Evolutionary conservation across 2,797 vertebrate species (phyloP), one percentile per base, ranked within the genome.

Genomic region (Calcarius lapponicus): DNA sequence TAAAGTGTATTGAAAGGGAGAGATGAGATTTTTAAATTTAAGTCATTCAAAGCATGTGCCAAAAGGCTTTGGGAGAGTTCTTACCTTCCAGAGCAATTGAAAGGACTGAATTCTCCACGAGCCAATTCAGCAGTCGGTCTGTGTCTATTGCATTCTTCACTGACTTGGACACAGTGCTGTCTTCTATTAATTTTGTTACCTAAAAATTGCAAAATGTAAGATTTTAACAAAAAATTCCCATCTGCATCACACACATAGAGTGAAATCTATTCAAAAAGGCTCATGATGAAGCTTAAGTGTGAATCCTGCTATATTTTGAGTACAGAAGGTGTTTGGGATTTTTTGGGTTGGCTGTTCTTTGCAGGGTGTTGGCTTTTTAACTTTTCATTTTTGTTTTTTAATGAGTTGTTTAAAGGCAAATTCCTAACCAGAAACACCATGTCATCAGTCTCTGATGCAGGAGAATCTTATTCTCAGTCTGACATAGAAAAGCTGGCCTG

Each of bases 81-180:
- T 96, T 96, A 99, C 99, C 99, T 98, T 99, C 99, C 93, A 99
- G 97, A 92, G 99, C 99, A 98, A 99, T 99, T 13, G 99, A 99
- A 40, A 99, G 97, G 91, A 99, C 99, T 6, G 99, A 99, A 94
- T 99, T 99, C 97, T 99, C 99, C 75, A 99, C 99, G 5, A 99
- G 98, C 99, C 99, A 99, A 73, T 99, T 99, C 51, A 99, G 97
- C 29, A 99, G 97, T 80, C 99, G 98, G 96, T 99, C 99, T 13
- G 99, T 99, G 96, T 99, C 99, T 80, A 99, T 99, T 79, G 99
- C 99, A 43, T 99, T 99, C 98, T 99, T 99, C 97, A 99, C 99
- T 0, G 99, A 99, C 96, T 99, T 99, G 17, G 99, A 99, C 92
- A 99, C 98, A 8, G 99, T 99, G 97, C 99, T 99, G 97, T 99